A percentile compares a stretch with the other conserved stretches of the same genome.
phyloP scores from a whole-genome alignment of 2,888 invertebrate species.

The Microdon myrmicae region DNA sequence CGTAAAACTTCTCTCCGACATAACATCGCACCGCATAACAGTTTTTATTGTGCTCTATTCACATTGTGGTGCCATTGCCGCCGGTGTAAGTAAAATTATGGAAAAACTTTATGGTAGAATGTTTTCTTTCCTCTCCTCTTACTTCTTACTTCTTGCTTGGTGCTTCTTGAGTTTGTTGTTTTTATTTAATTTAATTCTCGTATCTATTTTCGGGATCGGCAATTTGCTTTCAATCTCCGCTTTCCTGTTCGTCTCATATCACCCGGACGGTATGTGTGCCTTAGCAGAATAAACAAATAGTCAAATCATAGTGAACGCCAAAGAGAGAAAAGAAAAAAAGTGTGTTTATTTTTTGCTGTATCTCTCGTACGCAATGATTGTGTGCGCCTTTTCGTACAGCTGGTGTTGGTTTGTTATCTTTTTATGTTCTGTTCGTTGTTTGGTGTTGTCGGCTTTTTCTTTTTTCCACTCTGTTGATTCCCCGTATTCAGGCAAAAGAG shows the following conservation, averaged over 20 bases:
- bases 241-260: conserved; percentile 11
- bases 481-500: not conserved
- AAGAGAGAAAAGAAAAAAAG: conserved; percentile 26
- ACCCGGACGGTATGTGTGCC: conserved; percentile 10
- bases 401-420: conserved; percentile 22
- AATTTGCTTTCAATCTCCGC: conserved; percentile 32
- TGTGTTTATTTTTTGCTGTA: conserved; percentile 6
- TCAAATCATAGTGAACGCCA: conserved; percentile 3
- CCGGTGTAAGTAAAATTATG: not conserved
- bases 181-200: conserved; percentile 48
- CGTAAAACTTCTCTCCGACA: too few species aligned
- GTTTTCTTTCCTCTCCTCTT: too few species aligned
- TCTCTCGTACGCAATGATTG: conserved; percentile 1
- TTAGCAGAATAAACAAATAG: conserved; percentile 43
- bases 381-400: conserved; percentile 28
- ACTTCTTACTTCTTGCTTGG: too few species aligned
- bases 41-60: too few species aligned
- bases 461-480: conserved; percentile 9
- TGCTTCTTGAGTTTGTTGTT: too few species aligned
- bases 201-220: conserved; percentile 50
- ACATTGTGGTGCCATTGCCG: too few species aligned
- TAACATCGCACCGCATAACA: too few species aligned
- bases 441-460: conserved; percentile 3
- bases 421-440: conserved; percentile 2
- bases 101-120: too few species aligned